phyloP scores from a whole-genome alignment of 2,797 vertebrate species.

The Periparus ater region DNA sequence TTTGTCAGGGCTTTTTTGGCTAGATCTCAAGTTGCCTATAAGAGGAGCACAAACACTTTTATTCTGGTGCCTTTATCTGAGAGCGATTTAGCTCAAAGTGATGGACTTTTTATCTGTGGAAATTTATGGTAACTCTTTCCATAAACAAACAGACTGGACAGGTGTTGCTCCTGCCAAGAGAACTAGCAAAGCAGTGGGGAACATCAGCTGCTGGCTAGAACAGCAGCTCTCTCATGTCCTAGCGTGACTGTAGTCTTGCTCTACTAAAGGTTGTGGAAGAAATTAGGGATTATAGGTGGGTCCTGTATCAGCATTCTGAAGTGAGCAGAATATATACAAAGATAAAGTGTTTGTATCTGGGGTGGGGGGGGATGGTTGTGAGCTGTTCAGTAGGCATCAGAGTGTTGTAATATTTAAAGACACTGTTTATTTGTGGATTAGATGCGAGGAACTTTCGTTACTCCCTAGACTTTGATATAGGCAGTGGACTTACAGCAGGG shows the following conservation, averaged over 20 bases:
- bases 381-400: neutral
- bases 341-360: neutral
- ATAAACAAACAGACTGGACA: neutral
- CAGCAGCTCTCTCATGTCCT: neutral
- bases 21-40: neutral
- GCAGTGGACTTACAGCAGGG: neutral
- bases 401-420: neutral
- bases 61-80: neutral
- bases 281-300: neutral
- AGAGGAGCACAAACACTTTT: neutral
- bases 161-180: neutral
- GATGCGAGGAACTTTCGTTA: neutral
- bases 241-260: neutral
- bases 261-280: neutral
- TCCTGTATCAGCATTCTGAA: neutral
- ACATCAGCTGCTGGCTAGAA: neutral
- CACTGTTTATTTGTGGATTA: neutral
- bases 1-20: neutral
- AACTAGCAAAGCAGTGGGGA: neutral
- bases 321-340: neutral
- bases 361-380: neutral
- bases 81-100: neutral
- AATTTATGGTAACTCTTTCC: neutral
- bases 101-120: neutral
- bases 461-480: neutral